Evolutionary conservation across 2,797 vertebrate genomes (phyloP).

Genomic region (Fundulus diaphanus): DNA sequence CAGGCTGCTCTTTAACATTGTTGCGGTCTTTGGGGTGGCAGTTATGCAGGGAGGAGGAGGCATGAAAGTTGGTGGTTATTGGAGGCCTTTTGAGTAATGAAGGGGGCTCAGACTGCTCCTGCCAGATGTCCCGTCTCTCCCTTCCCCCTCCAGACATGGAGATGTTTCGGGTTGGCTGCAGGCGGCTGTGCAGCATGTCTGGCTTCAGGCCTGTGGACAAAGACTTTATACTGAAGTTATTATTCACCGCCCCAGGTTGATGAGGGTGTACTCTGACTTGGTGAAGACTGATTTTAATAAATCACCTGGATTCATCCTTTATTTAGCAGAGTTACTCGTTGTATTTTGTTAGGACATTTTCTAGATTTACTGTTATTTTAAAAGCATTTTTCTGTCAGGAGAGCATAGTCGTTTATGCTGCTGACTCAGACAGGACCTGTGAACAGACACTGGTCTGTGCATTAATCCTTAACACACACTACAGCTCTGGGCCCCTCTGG

Average conservation of each 20-base stretch:
- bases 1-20: background rate
- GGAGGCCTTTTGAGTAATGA: constrained; percentile 61
- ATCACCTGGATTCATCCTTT: background rate
- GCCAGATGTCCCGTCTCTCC: constrained; percentile 81
- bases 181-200: constrained; percentile 14
- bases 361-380: background rate
- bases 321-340: background rate
- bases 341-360: background rate
- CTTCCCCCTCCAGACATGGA: constrained; percentile 59
- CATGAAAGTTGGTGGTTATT: constrained; percentile 46
- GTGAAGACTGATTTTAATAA: background rate
- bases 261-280: constrained; percentile 22
- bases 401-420: constrained; percentile 47
- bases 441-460: constrained; percentile 65
- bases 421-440: constrained; percentile 71
- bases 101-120: constrained; percentile 62
- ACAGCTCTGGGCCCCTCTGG: constrained; percentile 54
- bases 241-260: constrained; percentile 42
- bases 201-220: constrained; percentile 9
- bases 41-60: constrained; percentile 34
- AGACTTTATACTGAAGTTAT: background rate
- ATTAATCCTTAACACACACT: constrained; percentile 76
- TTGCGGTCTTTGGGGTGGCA: too few relatives aligned
- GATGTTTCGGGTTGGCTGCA: constrained; percentile 32
- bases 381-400: background rate